A percentile compares a stretch with the other conserved stretches of the same genome.
Evolutionary conservation across 2,113 vertebrate species (phyloP).

Genomic region (Solenodon paradoxus): DNA sequence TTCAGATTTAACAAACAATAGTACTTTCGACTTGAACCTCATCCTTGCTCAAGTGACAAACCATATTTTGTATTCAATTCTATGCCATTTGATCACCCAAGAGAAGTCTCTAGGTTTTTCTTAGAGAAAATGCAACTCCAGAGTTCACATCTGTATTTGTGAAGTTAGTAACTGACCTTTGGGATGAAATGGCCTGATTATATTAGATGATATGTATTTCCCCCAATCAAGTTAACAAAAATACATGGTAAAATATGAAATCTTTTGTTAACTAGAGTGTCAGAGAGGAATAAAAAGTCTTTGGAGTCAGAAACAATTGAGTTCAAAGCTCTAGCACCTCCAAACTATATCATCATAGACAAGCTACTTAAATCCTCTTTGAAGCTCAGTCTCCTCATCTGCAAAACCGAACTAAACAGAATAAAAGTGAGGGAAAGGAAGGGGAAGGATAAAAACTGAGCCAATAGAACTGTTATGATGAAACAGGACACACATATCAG

Average conservation of each 20-base stretch:
- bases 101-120: background rate
- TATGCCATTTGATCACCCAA: background rate
- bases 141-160: background rate
- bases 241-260: background rate
- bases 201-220: background rate
- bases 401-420: too few relatives aligned
- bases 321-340: background rate
- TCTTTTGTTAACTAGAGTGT: background rate
- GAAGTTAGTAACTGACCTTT: background rate
- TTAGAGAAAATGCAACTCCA: background rate
- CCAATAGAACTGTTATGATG: background rate
- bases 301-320: background rate
- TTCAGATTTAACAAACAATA: background rate
- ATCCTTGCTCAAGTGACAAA: background rate
- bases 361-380: background rate
- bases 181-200: background rate
- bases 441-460: slow-evolving; percentile 10
- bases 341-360: background rate
- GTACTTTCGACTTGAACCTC: background rate
- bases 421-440: too few relatives aligned
- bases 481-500: background rate
- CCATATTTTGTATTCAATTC: background rate
- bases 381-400: too few relatives aligned
- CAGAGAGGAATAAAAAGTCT: background rate
- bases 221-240: background rate